These are phyloP conservation scores for Empis stercorea DNA, from an alignment of 2,888 invertebrate species.

Conservation along the genomic window DNA sequence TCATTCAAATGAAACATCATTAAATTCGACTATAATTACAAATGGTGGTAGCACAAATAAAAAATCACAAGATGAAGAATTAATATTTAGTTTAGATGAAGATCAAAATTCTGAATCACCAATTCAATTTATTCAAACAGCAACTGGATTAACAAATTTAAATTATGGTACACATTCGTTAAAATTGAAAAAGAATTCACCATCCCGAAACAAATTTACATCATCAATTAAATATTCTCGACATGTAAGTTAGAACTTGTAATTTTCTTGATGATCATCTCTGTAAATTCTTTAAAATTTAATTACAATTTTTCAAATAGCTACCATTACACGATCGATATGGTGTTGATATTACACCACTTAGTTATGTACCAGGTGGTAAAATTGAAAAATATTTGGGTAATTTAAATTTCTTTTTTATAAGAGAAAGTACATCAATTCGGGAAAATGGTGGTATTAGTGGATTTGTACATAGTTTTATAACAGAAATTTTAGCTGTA, in stretches of 20 bases:
- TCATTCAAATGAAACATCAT: conserved; percentile 15
- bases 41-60: conserved; percentile 24
- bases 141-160: conserved; percentile 16
- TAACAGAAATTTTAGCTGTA: conserved; percentile 86
- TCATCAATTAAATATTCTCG: conserved; percentile 14
- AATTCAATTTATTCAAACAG: conserved; percentile 11
- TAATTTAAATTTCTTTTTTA: conserved; percentile 86
- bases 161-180: conserved; percentile 32
- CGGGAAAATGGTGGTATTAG: conserved; percentile 84
- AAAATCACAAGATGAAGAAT: conserved; percentile 49
- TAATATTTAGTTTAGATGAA: conserved; percentile 75
- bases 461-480: conserved; percentile 88
- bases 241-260: conserved; percentile 16
- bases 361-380: conserved; percentile 66
- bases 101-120: conserved; percentile 43
- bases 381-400: conserved; percentile 73
- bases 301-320: conserved; percentile 15
- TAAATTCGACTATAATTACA: conserved; percentile 5
- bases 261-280: too few species aligned
- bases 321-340: conserved; percentile 30
- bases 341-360: conserved; percentile 69
- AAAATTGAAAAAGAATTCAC: conserved; percentile 43
- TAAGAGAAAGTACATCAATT: conserved; percentile 85
- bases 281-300: neutral
- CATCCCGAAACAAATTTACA: conserved; percentile 33